A percentile compares a stretch with the other conserved stretches of the same genome.
Evolutionary conservation across 2,888 invertebrate genomes (phyloP).

Genomic region (Melangyna quadrimaculata): DNA sequence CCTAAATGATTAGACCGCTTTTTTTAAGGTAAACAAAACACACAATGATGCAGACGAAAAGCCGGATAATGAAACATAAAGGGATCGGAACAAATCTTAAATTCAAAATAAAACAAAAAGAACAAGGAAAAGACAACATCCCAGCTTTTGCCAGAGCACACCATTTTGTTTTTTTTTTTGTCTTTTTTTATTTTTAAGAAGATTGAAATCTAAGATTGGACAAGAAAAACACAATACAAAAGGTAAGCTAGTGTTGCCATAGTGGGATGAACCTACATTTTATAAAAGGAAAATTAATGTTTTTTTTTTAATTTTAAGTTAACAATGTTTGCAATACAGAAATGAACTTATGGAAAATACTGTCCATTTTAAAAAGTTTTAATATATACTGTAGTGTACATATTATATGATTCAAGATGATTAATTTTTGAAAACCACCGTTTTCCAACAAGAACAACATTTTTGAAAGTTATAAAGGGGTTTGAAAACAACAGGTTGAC

Average conservation of each 20-base stretch:
- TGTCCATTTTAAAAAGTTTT: too few relatives aligned
- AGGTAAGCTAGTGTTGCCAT: not conserved
- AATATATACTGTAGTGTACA: too few relatives aligned
- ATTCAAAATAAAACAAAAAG: not conserved
- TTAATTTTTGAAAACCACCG: too few relatives aligned
- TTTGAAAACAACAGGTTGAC: too few relatives aligned
- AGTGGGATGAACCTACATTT: not conserved
- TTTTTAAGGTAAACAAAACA: constrained; percentile 64
- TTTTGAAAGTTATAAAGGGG: too few relatives aligned
- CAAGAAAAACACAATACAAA: constrained; percentile 2
- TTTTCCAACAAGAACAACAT: too few relatives aligned
- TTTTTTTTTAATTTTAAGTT: too few relatives aligned
- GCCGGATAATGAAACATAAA: constrained; percentile 56
- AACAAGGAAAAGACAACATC: constrained; percentile 7
- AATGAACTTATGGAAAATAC: too few relatives aligned
- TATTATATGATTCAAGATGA: too few relatives aligned
- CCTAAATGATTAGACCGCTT: constrained; percentile 55
- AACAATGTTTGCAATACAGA: too few relatives aligned
- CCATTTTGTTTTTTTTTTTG: constrained; percentile 50
- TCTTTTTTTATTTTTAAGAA: constrained; percentile 40
- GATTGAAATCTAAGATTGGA: constrained; percentile 67
- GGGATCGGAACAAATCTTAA: constrained; percentile 35
- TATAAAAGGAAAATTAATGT: too few relatives aligned
- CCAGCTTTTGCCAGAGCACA: constrained; percentile 38
- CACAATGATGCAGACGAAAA: constrained; percentile 49